Evolutionary conservation across 2,888 invertebrate genomes (phyloP), one percentile per base, ranked within the genome.

Genomic region (Xestia sexstrigata): DNA sequence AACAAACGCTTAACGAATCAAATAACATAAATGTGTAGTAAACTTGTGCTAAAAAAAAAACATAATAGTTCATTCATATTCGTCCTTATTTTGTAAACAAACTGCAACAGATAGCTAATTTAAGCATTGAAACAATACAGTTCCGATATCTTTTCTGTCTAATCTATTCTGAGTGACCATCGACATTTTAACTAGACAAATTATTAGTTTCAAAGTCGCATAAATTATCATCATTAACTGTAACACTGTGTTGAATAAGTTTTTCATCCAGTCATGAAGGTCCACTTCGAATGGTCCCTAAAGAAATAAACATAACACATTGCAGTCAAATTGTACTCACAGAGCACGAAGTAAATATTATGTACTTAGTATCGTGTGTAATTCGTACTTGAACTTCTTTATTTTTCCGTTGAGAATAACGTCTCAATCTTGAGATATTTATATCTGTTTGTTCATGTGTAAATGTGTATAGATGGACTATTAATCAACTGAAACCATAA

Each of bases 11-110:
- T 71, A 76, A 60, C 42, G 69, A 84, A 84, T 72, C 42, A 63
- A 80, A 85, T 83, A 82, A 47, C 83, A 89, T 84, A 81, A 81
- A 75, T 83, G 69, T 83, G 71, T 82, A 80, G 79, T 85, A 78
- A 70, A 83, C 71, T 76, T 79, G 71, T 81, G 66, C 82, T 74
- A 80, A 85, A 60, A 20, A 17, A 17, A 52, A 30, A 26, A 62
- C 20, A 23, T 35, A 78, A 76, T 49, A 69, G 39, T 63, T 70
- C 79, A 81, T 87, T 78, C 74, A 83, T 79, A 82, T 78, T 58
- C 79, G 83, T 75, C 87, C 86, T 85, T 84, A 84, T 82, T 76
- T 80, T 60, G 23, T n/a, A 39, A 76, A 73, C 26, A 58, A 75
- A 78, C 47, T 81, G 73, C 60, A 69, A 78, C 9, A 70, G 23